Evolutionary conservation across 2,797 vertebrate species (phyloP).

Genomic region (Halcyon badia): DNA sequence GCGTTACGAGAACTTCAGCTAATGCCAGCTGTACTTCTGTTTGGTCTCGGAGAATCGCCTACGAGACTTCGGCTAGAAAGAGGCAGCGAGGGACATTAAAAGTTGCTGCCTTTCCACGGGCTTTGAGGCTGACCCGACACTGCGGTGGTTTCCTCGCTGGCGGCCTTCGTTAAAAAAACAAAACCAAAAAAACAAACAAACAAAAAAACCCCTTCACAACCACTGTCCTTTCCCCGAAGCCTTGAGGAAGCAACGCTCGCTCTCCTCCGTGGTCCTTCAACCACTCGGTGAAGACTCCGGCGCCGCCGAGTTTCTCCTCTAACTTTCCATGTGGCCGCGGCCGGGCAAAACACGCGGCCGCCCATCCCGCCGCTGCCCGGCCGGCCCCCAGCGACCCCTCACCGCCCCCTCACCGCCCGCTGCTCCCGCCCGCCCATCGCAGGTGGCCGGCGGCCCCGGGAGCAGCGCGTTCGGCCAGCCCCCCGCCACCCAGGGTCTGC

Average conservation of each 20-base stretch:
- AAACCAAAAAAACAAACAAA: not conserved
- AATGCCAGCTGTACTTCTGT: rapidly evolving
- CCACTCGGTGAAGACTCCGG: not conserved
- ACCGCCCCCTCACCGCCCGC: not conserved
- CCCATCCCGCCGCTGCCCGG: too few species aligned
- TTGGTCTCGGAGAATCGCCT: not conserved
- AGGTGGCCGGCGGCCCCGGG: not conserved
- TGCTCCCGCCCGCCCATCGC: not conserved
- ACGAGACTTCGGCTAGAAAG: not conserved
- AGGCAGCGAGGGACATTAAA: not conserved
- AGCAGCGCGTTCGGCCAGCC: too few species aligned
- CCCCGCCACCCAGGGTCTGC: not conserved
- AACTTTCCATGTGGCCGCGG: not conserved
- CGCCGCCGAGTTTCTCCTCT: not conserved
- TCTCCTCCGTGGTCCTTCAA: not conserved
- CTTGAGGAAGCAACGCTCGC: not conserved
- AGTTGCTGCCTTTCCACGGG: not conserved
- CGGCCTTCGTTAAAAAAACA: not conserved
- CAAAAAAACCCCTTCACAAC: too few species aligned
- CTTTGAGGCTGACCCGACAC: not conserved
- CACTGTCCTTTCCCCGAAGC: not conserved
- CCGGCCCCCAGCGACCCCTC: not conserved
- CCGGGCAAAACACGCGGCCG: rapidly evolving
- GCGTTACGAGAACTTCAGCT: not conserved
- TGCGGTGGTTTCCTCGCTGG: not conserved